Percentiles rank a stretch among this genome's conserved stretches.
Evolutionary conservation across 2,797 vertebrate genomes (phyloP).

Genomic region (Trachurus trachurus): DNA sequence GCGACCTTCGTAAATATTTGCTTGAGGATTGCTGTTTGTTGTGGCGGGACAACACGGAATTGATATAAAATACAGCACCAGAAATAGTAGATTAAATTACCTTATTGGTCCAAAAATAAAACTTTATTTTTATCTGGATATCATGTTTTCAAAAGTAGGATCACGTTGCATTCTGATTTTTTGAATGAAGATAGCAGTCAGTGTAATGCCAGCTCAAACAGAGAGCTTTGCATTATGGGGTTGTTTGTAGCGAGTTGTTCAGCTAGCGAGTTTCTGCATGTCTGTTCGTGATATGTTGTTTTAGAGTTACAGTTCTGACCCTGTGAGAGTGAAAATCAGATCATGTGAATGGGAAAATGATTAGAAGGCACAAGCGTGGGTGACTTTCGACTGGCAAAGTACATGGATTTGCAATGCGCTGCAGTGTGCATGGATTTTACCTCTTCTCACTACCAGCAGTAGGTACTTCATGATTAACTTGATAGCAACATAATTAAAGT

Average conservation of each 20-base stretch:
- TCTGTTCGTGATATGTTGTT: not conserved
- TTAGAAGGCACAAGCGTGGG: no score
- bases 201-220: not conserved
- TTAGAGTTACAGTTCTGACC: not conserved
- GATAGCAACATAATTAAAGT: not conserved
- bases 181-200: not conserved
- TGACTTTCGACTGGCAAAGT: no score
- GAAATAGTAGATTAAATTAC: not conserved
- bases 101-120: not conserved
- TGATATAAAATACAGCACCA: not conserved
- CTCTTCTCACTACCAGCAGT: not conserved
- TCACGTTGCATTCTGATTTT: not conserved
- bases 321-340: not conserved
- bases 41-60: not conserved
- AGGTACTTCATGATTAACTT: no score
- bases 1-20: constrained; percentile 27
- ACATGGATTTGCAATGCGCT: no score
- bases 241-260: not conserved
- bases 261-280: not conserved
- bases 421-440: not conserved
- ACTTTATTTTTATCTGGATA: not conserved
- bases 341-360: not conserved
- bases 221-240: not conserved
- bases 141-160: not conserved
- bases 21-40: constrained; percentile 16